Base-by-base conservation (phyloP, 1,140 invertebrate species). In the Drosophila novamexicana region DNA sequence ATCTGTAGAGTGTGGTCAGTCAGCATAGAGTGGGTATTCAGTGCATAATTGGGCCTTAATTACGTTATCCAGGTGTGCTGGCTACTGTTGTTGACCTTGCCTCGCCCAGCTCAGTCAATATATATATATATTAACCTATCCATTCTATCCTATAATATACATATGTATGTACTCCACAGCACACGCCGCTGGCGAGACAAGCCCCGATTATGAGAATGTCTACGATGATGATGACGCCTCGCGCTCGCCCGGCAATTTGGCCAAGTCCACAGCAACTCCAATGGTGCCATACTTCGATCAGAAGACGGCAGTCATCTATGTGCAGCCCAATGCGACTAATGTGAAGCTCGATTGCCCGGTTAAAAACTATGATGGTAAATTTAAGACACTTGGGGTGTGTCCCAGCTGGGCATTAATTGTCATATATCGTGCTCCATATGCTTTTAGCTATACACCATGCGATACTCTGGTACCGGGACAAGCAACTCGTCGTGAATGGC, bases 341-440 rank as follows among this genome's bases (percentile, higher is more conserved):
- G 77, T 81, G 0, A 83, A 77, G 44, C 29, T 90, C 36, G 72
- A 86, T 2, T 90, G 86, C 37, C 86, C 86, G 7, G 86, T 81
- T 0, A 82, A 83, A 52, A 86, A 90, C 29, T 90, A 75, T 44
- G 58, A 90, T 66, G 67, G 86, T 90, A 68, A 81, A 70, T 58
- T 1, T 0, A 4, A 44, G 22, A 18, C 22, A 9, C 12, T 29
- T 22, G 9, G 10, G 40, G 7, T 16, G 44, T 56, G 10, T 42
- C 22, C 14, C 16, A 14, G 5, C 47, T 18, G 5, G 22, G 10
- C 32, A 8, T 18, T 39, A n/a, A n/a, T 14, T 42, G 39, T 16
- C 9, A 37, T 10, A 45, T 62, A 57, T 45, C 45, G 18, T 58
- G 22, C 18, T 47, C 16, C 9, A 1, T 18, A 6, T 36, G 42